Evolutionary conservation across 2,113 vertebrate genomes (phyloP).

Genomic region (Stercorarius parasiticus): DNA sequence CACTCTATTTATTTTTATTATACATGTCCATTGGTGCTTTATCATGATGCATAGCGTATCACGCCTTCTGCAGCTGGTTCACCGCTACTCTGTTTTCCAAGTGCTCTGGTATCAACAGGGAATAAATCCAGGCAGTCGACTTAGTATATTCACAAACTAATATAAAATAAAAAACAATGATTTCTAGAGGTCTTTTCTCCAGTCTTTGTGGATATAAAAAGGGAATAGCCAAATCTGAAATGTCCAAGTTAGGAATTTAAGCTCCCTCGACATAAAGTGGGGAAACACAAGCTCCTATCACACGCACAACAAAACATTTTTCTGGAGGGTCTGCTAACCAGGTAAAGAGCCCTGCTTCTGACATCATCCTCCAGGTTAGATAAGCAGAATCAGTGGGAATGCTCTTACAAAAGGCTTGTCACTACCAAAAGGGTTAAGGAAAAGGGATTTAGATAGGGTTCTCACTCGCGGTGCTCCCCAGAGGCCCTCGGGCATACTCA

Average conservation of each 20-base stretch:
- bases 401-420: neutral
- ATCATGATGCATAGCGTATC: neutral
- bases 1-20: conserved; percentile 9
- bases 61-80: neutral
- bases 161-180: neutral
- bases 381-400: neutral
- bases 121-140: neutral
- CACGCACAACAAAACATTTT: neutral
- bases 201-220: neutral
- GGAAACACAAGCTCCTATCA: neutral
- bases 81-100: neutral
- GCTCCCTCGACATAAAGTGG: neutral
- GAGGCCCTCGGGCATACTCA: neutral
- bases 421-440: neutral
- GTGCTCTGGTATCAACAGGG: neutral
- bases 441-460: neutral
- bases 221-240: neutral
- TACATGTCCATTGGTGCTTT: neutral
- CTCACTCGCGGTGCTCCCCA: neutral
- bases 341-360: neutral
- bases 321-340: neutral
- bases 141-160: neutral
- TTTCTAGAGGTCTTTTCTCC: neutral
- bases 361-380: neutral
- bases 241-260: neutral